phyloP scores from a whole-genome alignment of 2,113 vertebrate genomes.

The Pollimyrus isidori region DNA sequence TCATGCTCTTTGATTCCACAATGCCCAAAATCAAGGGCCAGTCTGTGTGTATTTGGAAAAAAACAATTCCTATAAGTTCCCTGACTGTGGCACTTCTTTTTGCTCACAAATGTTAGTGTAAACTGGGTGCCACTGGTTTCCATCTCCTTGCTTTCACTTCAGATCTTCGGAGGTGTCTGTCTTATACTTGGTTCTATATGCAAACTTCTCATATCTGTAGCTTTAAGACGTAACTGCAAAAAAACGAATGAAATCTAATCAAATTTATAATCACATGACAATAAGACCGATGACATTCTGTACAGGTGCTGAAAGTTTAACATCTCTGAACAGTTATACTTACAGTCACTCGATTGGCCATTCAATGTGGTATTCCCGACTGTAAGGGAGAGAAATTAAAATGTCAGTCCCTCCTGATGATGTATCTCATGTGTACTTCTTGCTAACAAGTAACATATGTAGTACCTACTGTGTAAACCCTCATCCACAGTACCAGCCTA shows the following conservation, averaged over 20 bases:
- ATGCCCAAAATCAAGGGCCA: neutral
- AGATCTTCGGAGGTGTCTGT: neutral
- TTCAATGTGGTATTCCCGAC: conserved; percentile 4
- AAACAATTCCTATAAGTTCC: neutral
- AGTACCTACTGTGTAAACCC: neutral
- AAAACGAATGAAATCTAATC: neutral
- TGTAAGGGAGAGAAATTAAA: neutral
- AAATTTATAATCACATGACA: neutral
- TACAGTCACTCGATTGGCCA: neutral
- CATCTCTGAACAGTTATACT: neutral
- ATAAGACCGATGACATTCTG: neutral
- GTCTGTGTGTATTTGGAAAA: neutral
- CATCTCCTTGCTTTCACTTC: neutral
- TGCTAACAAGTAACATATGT: neutral
- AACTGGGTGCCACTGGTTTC: neutral
- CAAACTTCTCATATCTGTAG: neutral
- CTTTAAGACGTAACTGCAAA: neutral
- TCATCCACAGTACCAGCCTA: neutral
- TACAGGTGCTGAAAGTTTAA: neutral
- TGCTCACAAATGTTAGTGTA: neutral
- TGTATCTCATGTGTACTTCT: neutral
- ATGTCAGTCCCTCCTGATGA: neutral
- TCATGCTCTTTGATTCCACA: neutral
- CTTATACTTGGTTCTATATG: neutral
- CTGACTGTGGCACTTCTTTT: neutral